These are phyloP conservation scores for Sminthopsis crassicaudata DNA, from an alignment of 2,113 vertebrate species.

Conservation along the genomic window DNA sequence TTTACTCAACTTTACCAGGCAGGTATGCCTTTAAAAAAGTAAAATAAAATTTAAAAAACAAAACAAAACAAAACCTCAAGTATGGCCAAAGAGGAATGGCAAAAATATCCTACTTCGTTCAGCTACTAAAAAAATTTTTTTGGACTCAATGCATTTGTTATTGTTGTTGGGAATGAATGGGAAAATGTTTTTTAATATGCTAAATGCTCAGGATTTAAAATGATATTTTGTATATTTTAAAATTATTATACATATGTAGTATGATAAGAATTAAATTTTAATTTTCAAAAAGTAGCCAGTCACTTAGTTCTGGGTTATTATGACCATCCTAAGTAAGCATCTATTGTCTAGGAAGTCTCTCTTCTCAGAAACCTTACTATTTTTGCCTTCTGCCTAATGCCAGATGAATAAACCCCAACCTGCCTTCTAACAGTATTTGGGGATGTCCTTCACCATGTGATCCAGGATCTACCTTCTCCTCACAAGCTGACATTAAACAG, in stretches of 20 bases:
- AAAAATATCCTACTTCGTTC: not conserved
- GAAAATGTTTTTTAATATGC: not conserved
- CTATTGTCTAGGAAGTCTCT: not conserved
- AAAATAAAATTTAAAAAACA: not conserved
- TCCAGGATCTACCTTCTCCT: not conserved
- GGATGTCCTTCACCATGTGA: not conserved
- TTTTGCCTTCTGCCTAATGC: not conserved
- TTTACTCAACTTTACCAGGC: not conserved
- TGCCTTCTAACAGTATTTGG: not conserved
- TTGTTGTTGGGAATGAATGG: not conserved
- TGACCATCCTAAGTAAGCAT: not conserved
- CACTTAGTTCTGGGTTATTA: not conserved
- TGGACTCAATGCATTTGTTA: not conserved
- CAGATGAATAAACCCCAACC: not conserved
- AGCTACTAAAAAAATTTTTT: not conserved
- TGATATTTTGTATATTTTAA: not conserved
- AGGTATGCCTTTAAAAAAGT: not conserved
- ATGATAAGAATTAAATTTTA: not conserved
- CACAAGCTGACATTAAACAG: not conserved
- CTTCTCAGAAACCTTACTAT: not conserved
- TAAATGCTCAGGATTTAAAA: not conserved
- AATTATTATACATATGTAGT: not conserved
- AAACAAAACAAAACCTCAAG: not conserved
- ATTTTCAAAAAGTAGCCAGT: not conserved
- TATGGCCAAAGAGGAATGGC: not conserved